Evolutionary conservation across 2,888 invertebrate species (phyloP).

Genomic region (Amorpha juglandis): DNA sequence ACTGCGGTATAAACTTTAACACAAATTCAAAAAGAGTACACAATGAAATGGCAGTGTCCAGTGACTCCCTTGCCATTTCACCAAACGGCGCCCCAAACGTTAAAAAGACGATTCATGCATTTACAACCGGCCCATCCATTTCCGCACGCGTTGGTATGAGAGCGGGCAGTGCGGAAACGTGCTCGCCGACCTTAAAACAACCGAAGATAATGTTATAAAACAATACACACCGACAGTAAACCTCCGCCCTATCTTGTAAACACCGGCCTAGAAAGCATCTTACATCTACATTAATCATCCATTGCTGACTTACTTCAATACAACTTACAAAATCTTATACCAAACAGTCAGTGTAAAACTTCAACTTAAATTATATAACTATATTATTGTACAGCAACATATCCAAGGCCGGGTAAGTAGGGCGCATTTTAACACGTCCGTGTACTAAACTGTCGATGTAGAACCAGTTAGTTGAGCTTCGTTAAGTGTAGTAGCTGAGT

Average conservation of each 20-base stretch:
- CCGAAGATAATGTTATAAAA: constrained; percentile 23
- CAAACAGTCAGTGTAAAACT: not conserved
- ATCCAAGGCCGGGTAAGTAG: constrained; percentile 9
- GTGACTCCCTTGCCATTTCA: constrained; percentile 12
- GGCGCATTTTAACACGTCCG: not conserved
- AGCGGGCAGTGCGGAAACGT: constrained; percentile 9
- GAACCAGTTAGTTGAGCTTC: constrained; percentile 48
- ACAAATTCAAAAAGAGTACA: constrained; percentile 1
- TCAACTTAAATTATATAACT: not conserved
- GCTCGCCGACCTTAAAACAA: constrained; percentile 11
- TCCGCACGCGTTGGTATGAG: constrained; percentile 18
- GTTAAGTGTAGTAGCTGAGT: constrained; percentile 20
- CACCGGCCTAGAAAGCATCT: not conserved
- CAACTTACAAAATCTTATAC: not conserved
- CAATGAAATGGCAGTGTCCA: constrained; percentile 8
- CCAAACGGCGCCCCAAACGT: constrained; percentile 19
- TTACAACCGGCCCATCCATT: constrained; percentile 21
- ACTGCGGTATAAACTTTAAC: not conserved
- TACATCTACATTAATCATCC: not conserved
- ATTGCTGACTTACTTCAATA: not conserved
- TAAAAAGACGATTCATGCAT: constrained; percentile 22
- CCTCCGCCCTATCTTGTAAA: constrained; percentile 21
- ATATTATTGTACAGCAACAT: not conserved
- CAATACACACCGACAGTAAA: constrained; percentile 14
- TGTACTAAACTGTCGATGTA: constrained; percentile 55